These are phyloP conservation scores for Hypercompe scribonia DNA, from an alignment of 2,888 invertebrate species.

Conservation along the genomic window DNA sequence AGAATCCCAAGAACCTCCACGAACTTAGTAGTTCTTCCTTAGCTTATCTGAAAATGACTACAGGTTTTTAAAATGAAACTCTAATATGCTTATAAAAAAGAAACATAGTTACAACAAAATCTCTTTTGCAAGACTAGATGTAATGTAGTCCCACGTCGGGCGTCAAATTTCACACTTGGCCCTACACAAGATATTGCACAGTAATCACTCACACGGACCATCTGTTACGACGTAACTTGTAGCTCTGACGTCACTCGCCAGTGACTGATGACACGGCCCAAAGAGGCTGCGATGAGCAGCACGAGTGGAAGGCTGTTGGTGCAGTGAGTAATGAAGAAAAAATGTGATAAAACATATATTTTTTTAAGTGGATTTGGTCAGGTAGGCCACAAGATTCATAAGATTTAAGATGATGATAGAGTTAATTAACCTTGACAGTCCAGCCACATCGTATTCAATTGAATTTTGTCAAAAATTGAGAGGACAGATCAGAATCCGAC, in stretches of 20 bases:
- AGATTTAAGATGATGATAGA: neutral
- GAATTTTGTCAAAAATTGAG: too few species aligned
- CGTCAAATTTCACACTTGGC: constrained; percentile 26
- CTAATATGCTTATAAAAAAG: neutral
- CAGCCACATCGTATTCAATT: too few species aligned
- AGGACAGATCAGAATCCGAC: too few species aligned
- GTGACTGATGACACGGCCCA: constrained; percentile 18
- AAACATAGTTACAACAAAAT: neutral
- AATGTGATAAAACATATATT: neutral
- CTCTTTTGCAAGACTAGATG: neutral
- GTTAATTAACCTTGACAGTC: neutral
- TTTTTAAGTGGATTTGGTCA: neutral
- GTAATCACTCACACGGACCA: constrained; percentile 20
- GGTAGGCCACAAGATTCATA: neutral
- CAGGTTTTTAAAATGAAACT: too few species aligned
- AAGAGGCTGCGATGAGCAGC: constrained; percentile 11
- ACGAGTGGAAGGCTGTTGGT: neutral
- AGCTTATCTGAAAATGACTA: too few species aligned
- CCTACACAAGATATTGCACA: constrained; percentile 19
- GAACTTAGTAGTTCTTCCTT: too few species aligned
- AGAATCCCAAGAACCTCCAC: too few species aligned
- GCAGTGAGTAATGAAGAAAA: neutral
- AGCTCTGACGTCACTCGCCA: constrained; percentile 15
- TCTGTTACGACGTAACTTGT: constrained; percentile 10
- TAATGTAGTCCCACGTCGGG: constrained; percentile 32